Percentiles rank a stretch among this genome's conserved stretches.
These are phyloP conservation scores for Lomographa bimaculata DNA, from an alignment of 2,888 invertebrate genomes.

Conservation along the genomic window DNA sequence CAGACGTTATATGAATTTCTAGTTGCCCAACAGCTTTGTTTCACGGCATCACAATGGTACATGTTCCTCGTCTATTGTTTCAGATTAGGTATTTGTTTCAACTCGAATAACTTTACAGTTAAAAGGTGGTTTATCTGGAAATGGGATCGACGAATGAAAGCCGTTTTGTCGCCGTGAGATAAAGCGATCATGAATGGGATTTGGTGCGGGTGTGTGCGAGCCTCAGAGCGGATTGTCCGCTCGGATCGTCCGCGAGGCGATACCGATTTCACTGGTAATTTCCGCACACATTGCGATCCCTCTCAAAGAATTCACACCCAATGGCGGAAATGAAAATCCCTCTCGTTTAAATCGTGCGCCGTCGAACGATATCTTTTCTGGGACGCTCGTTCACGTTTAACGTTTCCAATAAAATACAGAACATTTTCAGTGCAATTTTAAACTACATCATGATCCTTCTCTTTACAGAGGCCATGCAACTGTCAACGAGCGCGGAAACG, in stretches of 20 bases:
- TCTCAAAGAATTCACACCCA: constrained; percentile 56
- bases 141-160: constrained; percentile 18
- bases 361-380: constrained; percentile 48
- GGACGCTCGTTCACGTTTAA: constrained; percentile 27
- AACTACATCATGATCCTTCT: constrained; percentile 44
- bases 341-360: constrained; percentile 63
- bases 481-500: constrained; percentile 95
- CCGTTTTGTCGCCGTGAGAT: constrained; percentile 22
- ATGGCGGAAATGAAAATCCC: constrained; percentile 66
- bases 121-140: constrained; percentile 24
- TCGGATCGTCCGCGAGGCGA: constrained; percentile 49
- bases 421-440: constrained; percentile 25
- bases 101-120: constrained; percentile 25
- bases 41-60: constrained; percentile 48
- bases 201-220: constrained; percentile 26
- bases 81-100: constrained; percentile 21
- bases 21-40: constrained; percentile 56
- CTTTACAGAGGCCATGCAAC: constrained; percentile 94
- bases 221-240: constrained; percentile 44
- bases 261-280: constrained; percentile 68
- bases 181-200: constrained; percentile 34
- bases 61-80: constrained; percentile 39
- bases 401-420: constrained; percentile 29
- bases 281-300: constrained; percentile 57
- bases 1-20: constrained; percentile 54